Base-by-base conservation (phyloP, 2,888 invertebrate species). In the Nebria brevicollis region DNA sequence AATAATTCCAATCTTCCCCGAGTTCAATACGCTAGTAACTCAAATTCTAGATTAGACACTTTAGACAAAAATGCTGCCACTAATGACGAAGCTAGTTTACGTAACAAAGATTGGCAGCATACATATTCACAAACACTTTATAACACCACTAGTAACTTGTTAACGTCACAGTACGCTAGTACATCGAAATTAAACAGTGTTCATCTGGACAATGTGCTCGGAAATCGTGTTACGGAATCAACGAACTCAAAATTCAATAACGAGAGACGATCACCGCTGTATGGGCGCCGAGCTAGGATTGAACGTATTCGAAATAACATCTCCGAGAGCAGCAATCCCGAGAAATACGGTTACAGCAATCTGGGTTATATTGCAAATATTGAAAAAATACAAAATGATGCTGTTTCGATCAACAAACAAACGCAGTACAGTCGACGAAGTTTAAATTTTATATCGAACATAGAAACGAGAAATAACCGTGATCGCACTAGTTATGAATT, bases 231-330 rank as follows among this genome's bases (percentile, higher is more conserved):
- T 3, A 20, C 70, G 34, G 80, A 81, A 26, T 75, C 79, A 7
- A 73, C 65, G 34, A 75, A 79, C n/a, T 8, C 75, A 7, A 75
- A 75, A 20, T 75, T 72, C 8, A 75, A 75, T 13, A 75, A 75
- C 25, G 43, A 72, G 11, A 11, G 64, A 13, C 83, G 87, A 20
- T 87, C 87, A 66, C 87, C 88, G 8, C 82, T 87, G 68, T 87
- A 87, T 80, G 86, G 87, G 82, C 83, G 84, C 82, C 84, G 84
- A 81, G 84, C 84, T 77, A 83, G 75, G 83, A 81, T 25, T 15
- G 77, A 76, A 43, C 76, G 77, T 64, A 81, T 81, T 72, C 54
- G 80, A 13, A 81, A 76, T 15, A 72, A 72, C 25, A 72, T 70
- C 7, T 43, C 72, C 3, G 79, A 79, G n/a, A 79, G 73, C 7